Conservation (phyloP, 2,888 invertebrate genomes). For the Callimorpha dominula region DNA sequence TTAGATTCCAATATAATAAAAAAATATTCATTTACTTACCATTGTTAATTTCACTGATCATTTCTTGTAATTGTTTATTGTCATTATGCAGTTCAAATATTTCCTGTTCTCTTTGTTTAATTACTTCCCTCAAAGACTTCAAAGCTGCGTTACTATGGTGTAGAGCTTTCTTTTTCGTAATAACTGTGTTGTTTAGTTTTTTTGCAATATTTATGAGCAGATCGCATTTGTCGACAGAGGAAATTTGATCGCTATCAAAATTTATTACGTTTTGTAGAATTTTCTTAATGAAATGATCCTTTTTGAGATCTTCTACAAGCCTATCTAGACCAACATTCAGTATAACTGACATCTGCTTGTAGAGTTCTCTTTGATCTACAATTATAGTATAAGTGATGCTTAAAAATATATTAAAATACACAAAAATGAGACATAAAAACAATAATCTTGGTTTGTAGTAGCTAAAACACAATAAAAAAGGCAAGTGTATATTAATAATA, state of each 20-base stretch:
- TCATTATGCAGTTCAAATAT: conserved; percentile 56
- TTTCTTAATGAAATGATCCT: conserved; percentile 43
- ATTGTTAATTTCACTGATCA: conserved; percentile 53
- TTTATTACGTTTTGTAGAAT: conserved; percentile 45
- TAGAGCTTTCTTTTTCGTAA: conserved; percentile 48
- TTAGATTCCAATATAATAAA: too few relatives aligned
- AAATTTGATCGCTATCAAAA: conserved; percentile 15
- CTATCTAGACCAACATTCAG: conserved; percentile 8
- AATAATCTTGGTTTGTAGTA: not conserved
- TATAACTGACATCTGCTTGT: conserved; percentile 1
- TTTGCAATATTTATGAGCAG: conserved; percentile 56
- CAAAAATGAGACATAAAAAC: not conserved
- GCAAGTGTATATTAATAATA: not conserved
- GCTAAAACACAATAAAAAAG: not conserved
- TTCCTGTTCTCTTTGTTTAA: conserved; percentile 56
- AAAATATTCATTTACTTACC: conserved; percentile 49
- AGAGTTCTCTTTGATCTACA: conserved; percentile 9
- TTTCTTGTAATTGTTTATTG: conserved; percentile 54
- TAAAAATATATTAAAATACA: not conserved
- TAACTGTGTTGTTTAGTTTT: conserved; percentile 53
- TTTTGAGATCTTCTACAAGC: conserved; percentile 34
- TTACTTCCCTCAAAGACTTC: conserved; percentile 47
- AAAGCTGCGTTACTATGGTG: conserved; percentile 52
- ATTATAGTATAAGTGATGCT: not conserved
- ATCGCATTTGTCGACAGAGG: conserved; percentile 50